phyloP scores from a whole-genome alignment of 2,888 invertebrate genomes.

The Cremastinae sp. region DNA sequence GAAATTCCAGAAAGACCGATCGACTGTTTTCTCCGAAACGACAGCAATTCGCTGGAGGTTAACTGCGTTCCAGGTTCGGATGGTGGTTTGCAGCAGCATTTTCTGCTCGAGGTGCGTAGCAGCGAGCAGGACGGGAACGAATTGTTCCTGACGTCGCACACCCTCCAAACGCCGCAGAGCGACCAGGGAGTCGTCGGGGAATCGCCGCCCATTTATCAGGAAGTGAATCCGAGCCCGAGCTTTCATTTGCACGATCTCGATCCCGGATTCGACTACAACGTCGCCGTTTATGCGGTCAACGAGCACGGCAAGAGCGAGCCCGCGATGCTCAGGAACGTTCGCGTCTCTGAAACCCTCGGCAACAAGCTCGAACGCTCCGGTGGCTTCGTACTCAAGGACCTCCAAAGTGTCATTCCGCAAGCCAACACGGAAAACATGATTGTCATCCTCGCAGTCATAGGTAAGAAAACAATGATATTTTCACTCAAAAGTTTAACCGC shows the following conservation, averaged over 20 bases:
- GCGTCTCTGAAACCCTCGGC: conserved; percentile 75
- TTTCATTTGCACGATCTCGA: conserved; percentile 88
- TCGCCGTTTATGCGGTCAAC: conserved; percentile 91
- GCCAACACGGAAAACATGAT: conserved; percentile 72
- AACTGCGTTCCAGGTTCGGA: conserved; percentile 90
- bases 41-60: conserved; percentile 85
- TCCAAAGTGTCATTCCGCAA: conserved; percentile 72
- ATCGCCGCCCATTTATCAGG: conserved; percentile 74
- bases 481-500: conserved; percentile 60
- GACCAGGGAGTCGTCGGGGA: conserved; percentile 65
- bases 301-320: conserved; percentile 89
- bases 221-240: conserved; percentile 82
- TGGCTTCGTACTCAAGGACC: conserved; percentile 70
- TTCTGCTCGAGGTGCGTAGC: conserved; percentile 87
- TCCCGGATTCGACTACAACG: conserved; percentile 89
- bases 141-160: conserved; percentile 78
- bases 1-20: conserved; percentile 89
- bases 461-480: no score
- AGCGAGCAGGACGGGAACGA: conserved; percentile 68
- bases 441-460: conserved; percentile 75
- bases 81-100: conserved; percentile 91
- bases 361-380: conserved; percentile 69
- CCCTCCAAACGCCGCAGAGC: conserved; percentile 76
- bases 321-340: conserved; percentile 86
- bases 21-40: conserved; percentile 87